phyloP scores from a whole-genome alignment of 2,888 invertebrate genomes.

The Argyresthia albistria region DNA sequence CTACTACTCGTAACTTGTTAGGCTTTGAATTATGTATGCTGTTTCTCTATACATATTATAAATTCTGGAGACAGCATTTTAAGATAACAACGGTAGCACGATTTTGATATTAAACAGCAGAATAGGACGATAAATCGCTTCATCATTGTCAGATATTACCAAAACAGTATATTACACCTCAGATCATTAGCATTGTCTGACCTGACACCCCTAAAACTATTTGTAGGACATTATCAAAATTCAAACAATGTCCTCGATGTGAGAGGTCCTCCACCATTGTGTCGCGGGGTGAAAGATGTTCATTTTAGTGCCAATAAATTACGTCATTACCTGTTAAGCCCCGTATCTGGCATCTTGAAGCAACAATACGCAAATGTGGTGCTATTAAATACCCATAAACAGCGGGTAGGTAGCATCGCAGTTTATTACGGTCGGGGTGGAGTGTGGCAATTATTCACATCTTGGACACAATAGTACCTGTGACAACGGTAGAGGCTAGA shows the following conservation, averaged over 20 bases:
- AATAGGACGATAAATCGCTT: no score
- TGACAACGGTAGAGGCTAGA: constrained; percentile 1
- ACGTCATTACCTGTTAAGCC: constrained; percentile 60
- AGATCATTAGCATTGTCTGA: no score
- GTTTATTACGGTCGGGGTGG: constrained; percentile 35
- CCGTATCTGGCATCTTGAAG: constrained; percentile 41
- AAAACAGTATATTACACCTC: no score
- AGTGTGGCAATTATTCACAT: constrained; percentile 63
- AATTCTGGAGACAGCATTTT: no score
- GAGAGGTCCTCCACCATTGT: not conserved
- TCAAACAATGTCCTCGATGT: not conserved
- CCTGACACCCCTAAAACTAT: not conserved
- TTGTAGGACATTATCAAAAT: not conserved
- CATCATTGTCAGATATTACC: no score
- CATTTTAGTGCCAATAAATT: constrained; percentile 59
- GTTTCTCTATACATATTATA: no score
- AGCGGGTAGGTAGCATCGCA: constrained; percentile 31
- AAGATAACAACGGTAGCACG: no score
- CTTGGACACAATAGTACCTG: constrained; percentile 61
- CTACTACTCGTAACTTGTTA: no score
- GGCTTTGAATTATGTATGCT: no score
- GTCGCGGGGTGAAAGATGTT: constrained; percentile 4
- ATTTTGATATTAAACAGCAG: no score
- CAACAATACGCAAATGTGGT: constrained; percentile 59
- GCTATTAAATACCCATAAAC: constrained; percentile 56